Conservation (phyloP, 2,797 vertebrate genomes). For the Glossophaga mutica region DNA sequence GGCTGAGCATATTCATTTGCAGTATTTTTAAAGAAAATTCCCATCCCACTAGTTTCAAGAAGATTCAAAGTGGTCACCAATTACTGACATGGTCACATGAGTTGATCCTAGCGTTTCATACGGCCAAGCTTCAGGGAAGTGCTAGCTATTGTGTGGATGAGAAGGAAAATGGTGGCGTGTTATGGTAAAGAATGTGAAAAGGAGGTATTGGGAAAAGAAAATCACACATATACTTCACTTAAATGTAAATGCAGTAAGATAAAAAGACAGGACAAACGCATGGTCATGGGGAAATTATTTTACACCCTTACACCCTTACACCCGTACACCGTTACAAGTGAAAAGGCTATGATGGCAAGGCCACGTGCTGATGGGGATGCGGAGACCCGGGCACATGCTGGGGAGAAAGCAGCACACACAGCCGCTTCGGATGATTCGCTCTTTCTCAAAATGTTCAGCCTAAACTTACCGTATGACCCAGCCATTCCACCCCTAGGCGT, state of each 20-base stretch:
- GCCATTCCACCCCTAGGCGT: not conserved
- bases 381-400: not conserved
- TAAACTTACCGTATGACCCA: not conserved
- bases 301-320: not conserved
- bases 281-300: not conserved
- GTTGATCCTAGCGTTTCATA: not conserved
- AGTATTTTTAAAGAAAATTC: not conserved
- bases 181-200: not conserved
- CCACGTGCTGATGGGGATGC: not conserved
- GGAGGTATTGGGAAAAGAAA: not conserved
- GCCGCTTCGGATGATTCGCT: not conserved
- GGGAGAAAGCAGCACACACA: not conserved
- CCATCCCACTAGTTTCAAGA: not conserved
- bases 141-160: conserved; percentile 16
- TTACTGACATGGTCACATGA: not conserved
- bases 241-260: not conserved
- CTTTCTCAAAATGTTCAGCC: not conserved
- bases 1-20: not conserved
- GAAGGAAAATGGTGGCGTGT: not conserved
- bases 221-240: not conserved
- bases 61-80: not conserved
- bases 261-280: not conserved
- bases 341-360: not conserved
- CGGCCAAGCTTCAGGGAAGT: not conserved
- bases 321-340: too few species aligned